Evolutionary conservation across 1,140 invertebrate genomes (phyloP).

Genomic region (Drosophila parvula): DNA sequence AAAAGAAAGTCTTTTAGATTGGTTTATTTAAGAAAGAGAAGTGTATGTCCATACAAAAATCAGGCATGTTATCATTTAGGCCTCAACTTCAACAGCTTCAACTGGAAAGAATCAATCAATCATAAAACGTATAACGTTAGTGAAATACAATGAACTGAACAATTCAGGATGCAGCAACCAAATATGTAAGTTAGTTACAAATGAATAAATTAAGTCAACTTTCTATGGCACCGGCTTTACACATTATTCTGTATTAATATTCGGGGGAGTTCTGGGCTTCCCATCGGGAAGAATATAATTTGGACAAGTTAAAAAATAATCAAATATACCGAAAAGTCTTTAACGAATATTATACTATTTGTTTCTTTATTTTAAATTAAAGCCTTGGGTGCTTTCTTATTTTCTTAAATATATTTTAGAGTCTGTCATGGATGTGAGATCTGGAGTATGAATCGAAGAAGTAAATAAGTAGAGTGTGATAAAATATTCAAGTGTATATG

Average conservation of each 20-base stretch:
- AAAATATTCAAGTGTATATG: neutral
- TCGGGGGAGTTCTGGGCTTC: neutral
- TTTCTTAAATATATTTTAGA: neutral
- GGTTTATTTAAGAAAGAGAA: conserved; percentile 75
- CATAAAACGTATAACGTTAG: conserved; percentile 80
- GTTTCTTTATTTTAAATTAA: neutral
- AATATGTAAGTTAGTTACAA: conserved; percentile 67
- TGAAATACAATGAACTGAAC: conserved; percentile 76
- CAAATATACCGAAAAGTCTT: neutral
- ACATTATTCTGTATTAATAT: conserved; percentile 9
- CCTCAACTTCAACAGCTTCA: conserved; percentile 84
- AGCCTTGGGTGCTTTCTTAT: neutral
- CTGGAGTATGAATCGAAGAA: neutral
- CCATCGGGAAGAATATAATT: neutral
- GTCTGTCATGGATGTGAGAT: neutral
- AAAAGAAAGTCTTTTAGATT: conserved; percentile 72
- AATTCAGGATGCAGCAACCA: conserved; percentile 65
- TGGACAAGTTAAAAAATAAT: conserved; percentile 18
- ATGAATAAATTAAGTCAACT: conserved; percentile 43
- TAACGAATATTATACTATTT: conserved; percentile 1
- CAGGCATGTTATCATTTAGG: conserved; percentile 83
- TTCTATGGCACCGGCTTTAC: conserved; percentile 20
- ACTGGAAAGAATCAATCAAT: conserved; percentile 84
- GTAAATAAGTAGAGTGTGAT: neutral
- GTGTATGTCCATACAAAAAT: conserved; percentile 81